Evolutionary conservation across 2,888 invertebrate genomes (phyloP), one percentile per base, ranked within the genome.

Genomic region (Cecidostiba fungosa): DNA sequence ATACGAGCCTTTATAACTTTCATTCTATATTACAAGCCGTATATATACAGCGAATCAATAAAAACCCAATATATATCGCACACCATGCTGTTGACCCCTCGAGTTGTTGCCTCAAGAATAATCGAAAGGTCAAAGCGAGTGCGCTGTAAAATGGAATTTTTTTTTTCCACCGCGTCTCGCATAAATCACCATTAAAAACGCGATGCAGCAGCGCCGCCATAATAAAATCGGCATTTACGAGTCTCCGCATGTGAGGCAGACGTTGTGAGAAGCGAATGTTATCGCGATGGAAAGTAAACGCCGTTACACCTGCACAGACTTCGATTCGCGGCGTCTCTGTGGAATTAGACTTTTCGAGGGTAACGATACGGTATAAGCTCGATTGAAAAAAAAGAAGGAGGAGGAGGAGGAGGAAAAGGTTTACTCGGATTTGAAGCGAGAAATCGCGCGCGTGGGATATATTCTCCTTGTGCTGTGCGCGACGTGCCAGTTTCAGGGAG

Each of bases 201-300:
- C 81, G 74, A 32, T 14, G 84, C 26, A n/a, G 43, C 26, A n/a
- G 39, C 23, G 16, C 14, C 1, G 26, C 39, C 16, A 50, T 29
- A 80, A 80, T 80, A 85, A 85, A 85, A 85, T 81, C 72, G 76
- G 80, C 62, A 43, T 47, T 85, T 69, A 59, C 19, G 72, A 29
- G 29, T n/a, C 69, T 77, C 36, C 26, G 14, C 50, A 5, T 19
- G 16, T 10, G 19, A 47, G 2, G 29, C 26, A 3, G 26, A 32
- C 29, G 23, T 50, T 39, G 39, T 81, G 73, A 59, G 81, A 72
- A 72, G 69, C 50, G 62, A 74, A 73, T 47, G 81, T 62, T 81
- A 81, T 81, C 81, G 81, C 81, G 73, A 81, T 73, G 29, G 29
- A 81, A 19, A 50, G 59, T 62, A 59, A 66, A 66, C 59, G 81